Base-by-base conservation (phyloP, 1,140 invertebrate genomes). In the Drosophila kepulauana region DNA sequence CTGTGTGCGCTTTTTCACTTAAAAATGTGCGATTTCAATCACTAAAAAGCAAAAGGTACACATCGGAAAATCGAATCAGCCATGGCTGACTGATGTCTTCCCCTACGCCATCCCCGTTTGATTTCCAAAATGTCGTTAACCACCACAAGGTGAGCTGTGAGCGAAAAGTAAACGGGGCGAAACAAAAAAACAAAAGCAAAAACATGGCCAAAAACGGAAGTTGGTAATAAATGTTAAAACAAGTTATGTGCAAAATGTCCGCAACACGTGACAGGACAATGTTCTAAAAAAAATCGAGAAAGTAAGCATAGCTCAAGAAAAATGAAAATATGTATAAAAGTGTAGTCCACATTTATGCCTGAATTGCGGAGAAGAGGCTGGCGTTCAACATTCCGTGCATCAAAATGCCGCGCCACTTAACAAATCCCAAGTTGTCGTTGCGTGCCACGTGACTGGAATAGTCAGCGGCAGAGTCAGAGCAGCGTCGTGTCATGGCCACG, bases 391-490 rank as follows among this genome's bases (percentile, higher is more conserved):
- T 81, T 72, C 81, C 73, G 81, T 69, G 82, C 84, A 82, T 89
- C 77, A 81, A 85, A 85, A 73, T 71, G 85, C 76, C 61, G 72
- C 81, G 85, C 85, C 85, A 89, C 85, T 89, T 88, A 85, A 88
- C 85, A 88, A 88, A 89, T 88, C 85, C 85, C 85, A 85, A 89
- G 85, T 88, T 88, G 85, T 88, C 85, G 85, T 89, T 89, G 85
- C 85, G 86, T 89, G 85, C 81, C 74, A 88, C 85, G 85, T 88
- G 85, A 88, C 85, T 88, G 68, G 85, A 73, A 85, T 88, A 80
- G 72, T 61, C 28, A 52, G 28, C 33, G 16, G 28, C 11, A 43
- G 52, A 3, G 30, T 35, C 28, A 25, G 7, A 10, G 10, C 35
- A 11, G 8, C 35, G 35, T 38, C 35, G 10, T 38, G 35, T 38